Evolutionary conservation across 1,140 invertebrate species (phyloP), one percentile per base, ranked within the genome.

Genomic region (Dinoponera quadriceps): DNA sequence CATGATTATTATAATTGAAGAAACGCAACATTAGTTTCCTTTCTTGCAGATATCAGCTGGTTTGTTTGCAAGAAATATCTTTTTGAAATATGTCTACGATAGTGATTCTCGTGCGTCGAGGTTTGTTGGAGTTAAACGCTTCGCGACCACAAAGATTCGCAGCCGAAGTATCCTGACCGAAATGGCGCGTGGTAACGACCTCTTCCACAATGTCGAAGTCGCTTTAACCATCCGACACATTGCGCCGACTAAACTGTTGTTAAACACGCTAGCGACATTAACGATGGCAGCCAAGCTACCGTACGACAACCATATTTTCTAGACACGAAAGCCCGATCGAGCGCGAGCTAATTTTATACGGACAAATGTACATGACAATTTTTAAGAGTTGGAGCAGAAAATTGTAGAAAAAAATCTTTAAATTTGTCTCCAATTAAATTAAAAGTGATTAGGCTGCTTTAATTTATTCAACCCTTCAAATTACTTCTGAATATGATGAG

Each of bases 241-340:
- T 85, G 84, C 55, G 77, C 75, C 84, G 63, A 73, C 74, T 72
- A 85, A 86, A 91, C 82, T 91, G 85, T 88, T 83, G 85, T 88
- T 88, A 85, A 89, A 89, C 90, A 91, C 89, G 90, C 89, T 82
- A 91, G 90, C 86, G 75, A 84, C 68, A 44, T 25, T 20, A 44
- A 65, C 73, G 27, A 69, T 22, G 49, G 49, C 51, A 68, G 66
- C 16, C 29, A 38, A 22, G 33, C 38, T 20, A 5, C 44, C 57
- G 38, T 63, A 73, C 60, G 33, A 80, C 65, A 65, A 87, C 27
- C 38, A 44, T 44, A 44, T 25, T 78, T 25, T 49, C n/a, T 16
- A 29, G 49, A 51, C 80, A 75, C 71, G 48, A 75, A 82, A 75
- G n/a, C 20, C n/a, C 44, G 55, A 49, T 82, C 25, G 27, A 25